Base-by-base conservation (phyloP, 1,140 invertebrate species). In the Bombus difficillimus region DNA sequence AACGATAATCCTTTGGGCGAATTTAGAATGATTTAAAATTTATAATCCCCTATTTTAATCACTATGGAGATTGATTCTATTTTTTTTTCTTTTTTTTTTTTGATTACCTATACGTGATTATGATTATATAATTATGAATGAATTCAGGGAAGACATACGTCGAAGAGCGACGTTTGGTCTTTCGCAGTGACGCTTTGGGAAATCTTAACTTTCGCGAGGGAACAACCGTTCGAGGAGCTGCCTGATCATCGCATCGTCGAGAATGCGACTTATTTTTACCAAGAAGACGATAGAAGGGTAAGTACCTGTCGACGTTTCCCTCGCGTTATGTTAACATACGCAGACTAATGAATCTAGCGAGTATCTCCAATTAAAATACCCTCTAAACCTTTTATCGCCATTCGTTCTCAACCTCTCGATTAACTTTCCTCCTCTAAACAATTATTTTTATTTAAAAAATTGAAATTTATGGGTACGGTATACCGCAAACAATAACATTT, bases 101-200 rank as follows among this genome's bases (percentile, higher is more conserved):
- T 9, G 0, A 28, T 59, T 28, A 28, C 0, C 28, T 25, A n/a
- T 62, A 62, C 9, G 25, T 37, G 6, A 39, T 69, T 25, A 25
- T 12, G 15, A 68, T 2, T 32, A 18, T 18, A 9, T 15, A 28
- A n/a, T n/a, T 72, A 0, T n/a, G 28, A 8, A 72, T 3, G 37
- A 15, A 72, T 72, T 18, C 90, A 98, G 97, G 97, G 97, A 53
- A 98, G 98, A 93, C 98, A 97, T 93, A 97, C 97, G 8, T 97
- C 97, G 34, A 98, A 98, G 92, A 98, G 97, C 90, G 97, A 98
- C 92, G 97, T 97, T 3, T 98, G 97, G 97, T 96, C 97, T 3
- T 98, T 97, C 93, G 97, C 96, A 0, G 97, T 98, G 6, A 97
- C 97, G 1, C 94, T 98, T 47, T 99, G 98, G 98, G 98, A 98